Base-by-base conservation (phyloP, 2,888 invertebrate genomes). In the Itoplectis maculator region DNA sequence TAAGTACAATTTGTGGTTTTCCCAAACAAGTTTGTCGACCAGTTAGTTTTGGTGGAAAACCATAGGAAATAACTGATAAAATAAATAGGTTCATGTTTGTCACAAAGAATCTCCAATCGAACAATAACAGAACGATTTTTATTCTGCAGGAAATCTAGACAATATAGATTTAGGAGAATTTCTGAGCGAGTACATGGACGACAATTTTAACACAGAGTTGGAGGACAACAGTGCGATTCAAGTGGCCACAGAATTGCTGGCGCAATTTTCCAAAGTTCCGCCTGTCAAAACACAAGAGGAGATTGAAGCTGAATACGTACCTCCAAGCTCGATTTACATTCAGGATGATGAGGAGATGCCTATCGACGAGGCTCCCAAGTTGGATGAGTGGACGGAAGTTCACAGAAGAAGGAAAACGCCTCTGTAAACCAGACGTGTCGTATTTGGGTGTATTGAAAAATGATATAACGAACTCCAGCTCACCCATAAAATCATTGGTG, bases 121-220 rank as follows among this genome's bases (percentile, higher is more conserved):
- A 49, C 4, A 15, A 37, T 40, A 7, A 9, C 8, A 18, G 8
- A 13, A 8, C 9, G 8, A n/a, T 29, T 23, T n/a, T 8, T n/a
- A 45, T 61, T 84, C 81, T 85, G 11, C 75, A 91, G 92, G 92
- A 15, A 78, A 86, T n/a, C 59, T 91, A 2, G 82, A 87, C 47
- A 77, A 70, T 2, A 74, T 84, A 1, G 91, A 92, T 29, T 49
- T 92, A 72, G 90, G 90, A 8, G 73, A n/a, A 0, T 90, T 89
- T 74, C 77, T 92, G 13, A 92, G 92, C 73, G 88, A 91, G 66
- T 92, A 90, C 42, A 89, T 92, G 88, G 91, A 90, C 56, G 79
- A 82, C 2, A 79, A 87, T 61, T 92, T 92, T 49, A 88, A 88
- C 35, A 91, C 91, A 4, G 88, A 89, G 83, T 77, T 92, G 7